Evolutionary conservation across 1,140 invertebrate species (phyloP).

Genomic region (Nasonia giraulti): DNA sequence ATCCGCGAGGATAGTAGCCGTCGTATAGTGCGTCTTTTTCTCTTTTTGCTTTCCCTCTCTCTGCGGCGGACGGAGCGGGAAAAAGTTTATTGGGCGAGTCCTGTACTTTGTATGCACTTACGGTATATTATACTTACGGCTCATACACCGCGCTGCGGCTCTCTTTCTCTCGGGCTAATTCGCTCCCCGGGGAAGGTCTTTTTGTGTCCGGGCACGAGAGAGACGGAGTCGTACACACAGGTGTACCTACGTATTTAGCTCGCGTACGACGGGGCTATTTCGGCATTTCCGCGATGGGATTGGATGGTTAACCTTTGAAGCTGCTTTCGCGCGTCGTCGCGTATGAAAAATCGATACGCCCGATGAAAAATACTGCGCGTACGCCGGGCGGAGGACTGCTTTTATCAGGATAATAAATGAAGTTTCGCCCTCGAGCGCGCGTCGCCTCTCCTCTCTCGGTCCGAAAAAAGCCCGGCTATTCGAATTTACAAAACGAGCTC

Average conservation of each 20-base stretch:
- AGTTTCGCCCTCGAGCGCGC: neutral
- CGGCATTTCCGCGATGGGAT: neutral
- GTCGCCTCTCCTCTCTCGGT: neutral
- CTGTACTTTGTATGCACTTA: conserved; percentile 47
- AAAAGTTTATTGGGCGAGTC: conserved; percentile 48
- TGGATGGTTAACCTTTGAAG: neutral
- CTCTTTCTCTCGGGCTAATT: neutral
- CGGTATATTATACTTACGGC: conserved; percentile 15
- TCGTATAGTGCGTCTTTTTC: neutral
- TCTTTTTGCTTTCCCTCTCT: neutral
- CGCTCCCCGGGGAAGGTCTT: neutral
- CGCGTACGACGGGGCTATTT: too few relatives aligned
- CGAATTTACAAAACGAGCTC: too few relatives aligned
- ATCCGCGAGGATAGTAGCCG: neutral
- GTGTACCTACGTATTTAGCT: too few relatives aligned
- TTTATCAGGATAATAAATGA: neutral
- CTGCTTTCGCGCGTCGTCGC: neutral
- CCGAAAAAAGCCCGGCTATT: neutral
- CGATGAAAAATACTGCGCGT: too few relatives aligned
- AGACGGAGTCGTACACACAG: too few relatives aligned
- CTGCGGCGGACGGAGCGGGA: neutral
- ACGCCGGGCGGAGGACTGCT: neutral
- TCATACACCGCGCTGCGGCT: neutral
- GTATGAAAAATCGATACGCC: neutral
- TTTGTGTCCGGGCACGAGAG: too few relatives aligned